Base-by-base conservation (phyloP, 2,797 vertebrate genomes). In the Lutjanus argentimaculatus region DNA sequence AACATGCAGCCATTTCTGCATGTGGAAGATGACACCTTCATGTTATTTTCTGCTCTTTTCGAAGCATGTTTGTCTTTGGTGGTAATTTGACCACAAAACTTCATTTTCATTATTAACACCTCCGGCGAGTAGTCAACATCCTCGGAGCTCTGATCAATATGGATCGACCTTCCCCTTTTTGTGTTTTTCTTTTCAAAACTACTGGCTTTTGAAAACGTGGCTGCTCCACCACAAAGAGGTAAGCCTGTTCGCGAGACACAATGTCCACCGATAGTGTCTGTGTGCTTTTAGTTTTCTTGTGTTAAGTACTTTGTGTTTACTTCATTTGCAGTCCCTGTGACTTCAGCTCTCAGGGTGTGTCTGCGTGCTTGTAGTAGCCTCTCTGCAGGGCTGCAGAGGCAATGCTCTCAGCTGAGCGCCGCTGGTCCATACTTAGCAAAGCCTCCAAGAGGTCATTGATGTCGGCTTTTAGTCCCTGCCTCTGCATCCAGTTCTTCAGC, bases 401-500 rank as follows among this genome's bases (percentile, higher is more conserved):
- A 57, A 96, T 96, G 87, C 91, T 90, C 86, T 96, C 96, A 0
- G 96, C 96, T 0, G 95, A 95, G 85, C 94, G 91, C 7, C 94
- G 94, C 92, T 96, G 96, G 92, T 96, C 95, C 91, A 96, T 89
- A 7, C 90, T 91, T 0, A 96, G 91, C 78, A 96, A 73, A 21
- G 92, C 89, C 0, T 95, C 77, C 6, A 96, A 65, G 85, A 96
- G 93, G 79, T 91, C 79, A 80, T 96, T 96, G 90, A 96, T 96
- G 92, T 96, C 94, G 0, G 96, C 96, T 19, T 95, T 94, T 0
- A 95, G 94, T 17, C 96, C 96, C 83, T 95, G 93, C 42, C 90
- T 88, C 89, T 96, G 96, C 96, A 96, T 96, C 96, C 96, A 96
- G 85, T 88, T 94, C 80, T 94, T 95, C 75, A 96, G 93, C 81